Conservation (phyloP, 2,888 invertebrate species). For the Odontocolon sp. region DNA sequence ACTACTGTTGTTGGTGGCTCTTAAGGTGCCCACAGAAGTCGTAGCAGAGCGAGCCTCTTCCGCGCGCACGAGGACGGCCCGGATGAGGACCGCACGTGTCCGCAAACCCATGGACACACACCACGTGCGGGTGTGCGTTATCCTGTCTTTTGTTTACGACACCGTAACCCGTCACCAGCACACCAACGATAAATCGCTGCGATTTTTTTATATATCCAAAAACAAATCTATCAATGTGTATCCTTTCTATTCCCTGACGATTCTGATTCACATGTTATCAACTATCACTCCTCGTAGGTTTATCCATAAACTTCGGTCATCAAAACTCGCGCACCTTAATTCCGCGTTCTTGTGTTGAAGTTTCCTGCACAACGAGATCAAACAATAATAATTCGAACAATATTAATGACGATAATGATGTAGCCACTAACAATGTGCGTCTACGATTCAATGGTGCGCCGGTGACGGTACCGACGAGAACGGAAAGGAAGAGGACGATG, state of each 20-base stretch:
- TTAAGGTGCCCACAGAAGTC: not conserved
- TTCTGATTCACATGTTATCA: not conserved
- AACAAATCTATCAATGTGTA: not conserved
- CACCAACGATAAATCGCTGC: not conserved
- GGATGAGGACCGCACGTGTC: constrained; percentile 44
- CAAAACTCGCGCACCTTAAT: not conserved
- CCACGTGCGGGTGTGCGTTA: constrained; percentile 15
- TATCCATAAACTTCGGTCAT: not conserved
- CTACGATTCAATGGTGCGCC: not conserved
- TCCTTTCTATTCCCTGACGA: not conserved
- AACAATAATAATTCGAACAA: not conserved
- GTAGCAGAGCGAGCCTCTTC: not conserved
- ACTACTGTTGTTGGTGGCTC: not conserved
- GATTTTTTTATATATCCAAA: not conserved
- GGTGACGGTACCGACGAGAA: constrained; percentile 6
- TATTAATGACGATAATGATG: constrained; percentile 8
- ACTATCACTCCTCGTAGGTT: not conserved
- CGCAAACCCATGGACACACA: constrained; percentile 59
- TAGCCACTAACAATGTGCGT: constrained; percentile 8
- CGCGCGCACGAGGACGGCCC: constrained; percentile 47
- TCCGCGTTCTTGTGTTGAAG: not conserved
- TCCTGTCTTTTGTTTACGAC: not conserved
- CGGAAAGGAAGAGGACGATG: constrained; percentile 29
- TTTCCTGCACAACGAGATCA: not conserved
- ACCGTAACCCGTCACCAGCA: not conserved